These are phyloP conservation scores for Fragum sueziense DNA, from an alignment of 2,888 invertebrate species.

Conservation along the genomic window DNA sequence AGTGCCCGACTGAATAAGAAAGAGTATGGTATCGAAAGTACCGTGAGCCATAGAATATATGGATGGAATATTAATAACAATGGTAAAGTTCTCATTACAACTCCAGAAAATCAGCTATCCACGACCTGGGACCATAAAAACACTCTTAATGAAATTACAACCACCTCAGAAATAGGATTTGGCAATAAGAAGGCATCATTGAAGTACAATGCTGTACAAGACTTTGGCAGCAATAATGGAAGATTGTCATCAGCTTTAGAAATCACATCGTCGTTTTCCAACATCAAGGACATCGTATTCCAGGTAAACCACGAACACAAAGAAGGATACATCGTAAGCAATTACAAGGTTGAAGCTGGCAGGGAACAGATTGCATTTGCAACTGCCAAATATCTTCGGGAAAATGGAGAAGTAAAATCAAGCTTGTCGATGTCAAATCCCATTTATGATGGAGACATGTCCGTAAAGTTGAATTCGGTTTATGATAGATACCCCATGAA, in stretches of 20 bases:
- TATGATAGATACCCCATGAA: conserved; percentile 58
- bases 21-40: conserved; percentile 50
- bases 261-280: conserved; percentile 59
- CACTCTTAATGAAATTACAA: conserved; percentile 51
- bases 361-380: conserved; percentile 48
- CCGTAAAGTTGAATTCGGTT: conserved; percentile 49
- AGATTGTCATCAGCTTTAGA: conserved; percentile 52
- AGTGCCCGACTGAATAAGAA: conserved; percentile 51
- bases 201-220: conserved; percentile 57
- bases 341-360: conserved; percentile 41
- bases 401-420: conserved; percentile 42
- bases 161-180: conserved; percentile 55
- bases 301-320: conserved; percentile 64
- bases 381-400: conserved; percentile 51
- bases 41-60: conserved; percentile 55
- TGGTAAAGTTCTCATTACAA: conserved; percentile 62
- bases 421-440: conserved; percentile 56
- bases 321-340: conserved; percentile 56
- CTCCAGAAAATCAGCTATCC: conserved; percentile 56
- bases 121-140: conserved; percentile 67
- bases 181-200: conserved; percentile 50
- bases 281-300: conserved; percentile 53
- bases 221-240: conserved; percentile 42
- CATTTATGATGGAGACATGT: conserved; percentile 45
- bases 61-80: conserved; percentile 61